A percentile compares a stretch with the other conserved stretches of the same genome.
Conservation (phyloP, 2,888 invertebrate species). For the Hanleya hanleyi region DNA sequence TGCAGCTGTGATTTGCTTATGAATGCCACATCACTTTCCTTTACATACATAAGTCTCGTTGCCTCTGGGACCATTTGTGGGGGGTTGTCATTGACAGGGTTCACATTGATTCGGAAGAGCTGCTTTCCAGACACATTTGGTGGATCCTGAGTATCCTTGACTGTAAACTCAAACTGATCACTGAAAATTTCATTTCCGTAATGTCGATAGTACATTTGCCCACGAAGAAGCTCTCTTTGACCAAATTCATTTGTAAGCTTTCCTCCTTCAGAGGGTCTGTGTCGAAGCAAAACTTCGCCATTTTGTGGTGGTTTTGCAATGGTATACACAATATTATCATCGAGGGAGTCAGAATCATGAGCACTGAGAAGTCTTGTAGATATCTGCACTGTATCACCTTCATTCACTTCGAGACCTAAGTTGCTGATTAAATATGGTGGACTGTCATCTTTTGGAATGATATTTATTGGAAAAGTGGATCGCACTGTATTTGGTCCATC, state of each 20-base stretch:
- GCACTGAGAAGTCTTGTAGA: slow-evolving; percentile 60
- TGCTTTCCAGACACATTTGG: slow-evolving; percentile 69
- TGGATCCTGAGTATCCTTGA: slow-evolving; percentile 67
- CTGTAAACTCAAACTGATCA: slow-evolving; percentile 67
- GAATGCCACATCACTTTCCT: slow-evolving; percentile 65
- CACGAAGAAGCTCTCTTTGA: slow-evolving; percentile 68
- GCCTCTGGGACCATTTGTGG: slow-evolving; percentile 65
- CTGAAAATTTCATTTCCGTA: slow-evolving; percentile 60
- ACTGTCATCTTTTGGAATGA: slow-evolving; percentile 72
- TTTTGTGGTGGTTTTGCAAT: slow-evolving; percentile 61
- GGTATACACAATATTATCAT: slow-evolving; percentile 65
- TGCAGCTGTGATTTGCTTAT: slow-evolving; percentile 65
- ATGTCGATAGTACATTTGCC: slow-evolving; percentile 71
- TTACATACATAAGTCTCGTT: slow-evolving; percentile 60
- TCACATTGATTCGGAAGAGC: slow-evolving; percentile 62
- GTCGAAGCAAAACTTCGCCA: slow-evolving; percentile 66
- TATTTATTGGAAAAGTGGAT: slow-evolving; percentile 67
- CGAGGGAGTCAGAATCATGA: slow-evolving; percentile 68
- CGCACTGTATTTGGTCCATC: slow-evolving; percentile 66
- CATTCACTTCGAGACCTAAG: slow-evolving; percentile 65
- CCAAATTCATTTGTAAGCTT: slow-evolving; percentile 63
- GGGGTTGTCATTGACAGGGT: slow-evolving; percentile 68
- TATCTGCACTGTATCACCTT: slow-evolving; percentile 65
- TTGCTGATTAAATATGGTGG: slow-evolving; percentile 69
- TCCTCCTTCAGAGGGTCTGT: slow-evolving; percentile 60